phyloP scores from a whole-genome alignment of 2,113 vertebrate species.

The Dascyllus trimaculatus region DNA sequence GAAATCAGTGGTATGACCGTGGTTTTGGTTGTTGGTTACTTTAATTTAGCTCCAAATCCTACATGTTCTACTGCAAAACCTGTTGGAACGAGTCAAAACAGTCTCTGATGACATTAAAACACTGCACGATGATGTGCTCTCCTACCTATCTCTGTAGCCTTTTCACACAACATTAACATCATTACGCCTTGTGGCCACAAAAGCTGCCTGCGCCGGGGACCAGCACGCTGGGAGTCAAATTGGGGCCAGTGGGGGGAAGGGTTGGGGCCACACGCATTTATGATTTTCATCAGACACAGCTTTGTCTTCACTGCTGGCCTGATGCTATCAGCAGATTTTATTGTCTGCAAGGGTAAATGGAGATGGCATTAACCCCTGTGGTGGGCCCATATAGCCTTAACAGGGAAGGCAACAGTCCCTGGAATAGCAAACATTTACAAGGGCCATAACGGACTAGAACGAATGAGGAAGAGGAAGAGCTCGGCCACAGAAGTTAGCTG shows the following conservation, averaged over 20 bases:
- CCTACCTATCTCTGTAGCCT: constrained; percentile 52
- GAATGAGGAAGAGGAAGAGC: constrained; percentile 63
- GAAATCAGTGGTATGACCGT: background rate
- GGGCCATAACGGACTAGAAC: constrained; percentile 61
- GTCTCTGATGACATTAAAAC: constrained; percentile 54
- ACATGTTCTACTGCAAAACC: constrained; percentile 30
- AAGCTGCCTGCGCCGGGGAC: constrained; percentile 42
- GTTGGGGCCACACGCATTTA: constrained; percentile 37
- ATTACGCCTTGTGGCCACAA: constrained; percentile 37
- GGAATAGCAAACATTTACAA: constrained; percentile 77
- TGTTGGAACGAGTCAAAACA: constrained; percentile 51
- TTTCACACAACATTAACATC: constrained; percentile 78
- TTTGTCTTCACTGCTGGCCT: constrained; percentile 39
- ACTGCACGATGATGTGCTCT: constrained; percentile 29
- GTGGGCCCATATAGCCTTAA: constrained; percentile 55
- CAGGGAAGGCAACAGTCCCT: constrained; percentile 69
- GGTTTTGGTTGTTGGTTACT: constrained; percentile 4
- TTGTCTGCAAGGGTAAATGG: constrained; percentile 64
- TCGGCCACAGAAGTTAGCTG: constrained; percentile 59
- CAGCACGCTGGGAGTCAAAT: constrained; percentile 54
- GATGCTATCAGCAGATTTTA: constrained; percentile 73
- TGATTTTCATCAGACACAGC: constrained; percentile 64
- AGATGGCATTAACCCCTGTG: constrained; percentile 64
- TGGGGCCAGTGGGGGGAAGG: constrained; percentile 37
- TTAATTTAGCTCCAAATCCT: background rate